Percentiles rank a stretch among this genome's conserved stretches.
phyloP scores from a whole-genome alignment of 2,888 invertebrate genomes.

The Cryptophagus acutangulus region DNA sequence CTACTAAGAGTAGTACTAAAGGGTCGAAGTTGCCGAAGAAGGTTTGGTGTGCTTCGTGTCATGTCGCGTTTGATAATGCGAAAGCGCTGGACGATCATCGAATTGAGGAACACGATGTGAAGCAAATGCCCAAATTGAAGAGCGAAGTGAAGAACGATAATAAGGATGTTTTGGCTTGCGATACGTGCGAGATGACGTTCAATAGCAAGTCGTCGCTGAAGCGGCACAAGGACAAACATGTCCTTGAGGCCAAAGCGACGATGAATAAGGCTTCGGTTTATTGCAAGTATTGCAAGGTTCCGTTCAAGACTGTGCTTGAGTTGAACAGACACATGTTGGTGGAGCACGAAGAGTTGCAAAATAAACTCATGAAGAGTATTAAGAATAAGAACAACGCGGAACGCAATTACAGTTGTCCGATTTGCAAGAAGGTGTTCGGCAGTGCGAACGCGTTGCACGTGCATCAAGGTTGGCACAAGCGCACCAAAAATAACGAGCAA shows the following conservation, averaged over 20 bases:
- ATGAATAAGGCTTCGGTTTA: constrained; percentile 22
- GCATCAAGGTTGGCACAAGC: constrained; percentile 60
- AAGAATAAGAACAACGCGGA: constrained; percentile 18
- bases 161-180: constrained; percentile 40
- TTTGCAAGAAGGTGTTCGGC: constrained; percentile 59
- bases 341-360: constrained; percentile 34
- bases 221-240: constrained; percentile 44
- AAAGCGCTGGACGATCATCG: constrained; percentile 55
- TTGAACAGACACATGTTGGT: constrained; percentile 40
- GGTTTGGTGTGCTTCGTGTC: constrained; percentile 60
- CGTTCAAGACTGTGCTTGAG: constrained; percentile 31
- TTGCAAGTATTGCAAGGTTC: constrained; percentile 42
- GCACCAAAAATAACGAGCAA: constrained; percentile 47
- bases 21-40: constrained; percentile 35
- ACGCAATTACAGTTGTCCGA: constrained; percentile 53
- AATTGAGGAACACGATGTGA: constrained; percentile 44
- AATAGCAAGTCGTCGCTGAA: constrained; percentile 42
- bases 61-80: constrained; percentile 55
- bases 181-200: constrained; percentile 47
- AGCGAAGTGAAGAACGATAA: constrained; percentile 24
- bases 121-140: constrained; percentile 27
- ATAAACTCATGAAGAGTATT: constrained; percentile 24
- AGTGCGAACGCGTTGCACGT: constrained; percentile 58
- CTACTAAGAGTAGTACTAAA: constrained; percentile 25
- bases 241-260: constrained; percentile 16